phyloP scores from a whole-genome alignment of 2,113 vertebrate species.

The Gasterosteus aculeatus region DNA sequence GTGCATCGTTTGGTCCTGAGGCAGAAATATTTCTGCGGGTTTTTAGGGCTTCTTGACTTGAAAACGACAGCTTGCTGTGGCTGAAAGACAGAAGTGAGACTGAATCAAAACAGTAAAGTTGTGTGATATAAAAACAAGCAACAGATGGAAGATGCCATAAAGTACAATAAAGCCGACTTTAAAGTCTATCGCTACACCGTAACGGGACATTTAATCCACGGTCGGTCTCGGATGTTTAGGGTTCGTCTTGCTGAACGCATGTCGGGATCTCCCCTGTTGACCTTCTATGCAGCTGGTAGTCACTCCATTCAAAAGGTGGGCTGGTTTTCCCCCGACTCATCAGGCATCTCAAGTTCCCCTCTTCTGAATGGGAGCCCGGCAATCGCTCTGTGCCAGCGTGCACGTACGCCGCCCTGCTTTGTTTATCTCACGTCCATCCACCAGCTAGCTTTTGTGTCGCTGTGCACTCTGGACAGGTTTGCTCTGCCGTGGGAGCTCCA shows the following conservation, averaged over 20 bases:
- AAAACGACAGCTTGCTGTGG: neutral
- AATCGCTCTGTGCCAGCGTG: constrained; percentile 44
- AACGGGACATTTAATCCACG: neutral
- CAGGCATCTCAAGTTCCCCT: constrained; percentile 47
- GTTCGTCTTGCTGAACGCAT: neutral
- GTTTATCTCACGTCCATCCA: constrained; percentile 54
- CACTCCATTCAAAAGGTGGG: neutral
- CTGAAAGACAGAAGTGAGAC: neutral
- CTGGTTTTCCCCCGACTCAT: constrained; percentile 50
- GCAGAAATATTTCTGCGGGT: neutral
- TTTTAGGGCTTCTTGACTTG: neutral
- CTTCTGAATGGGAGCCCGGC: constrained; percentile 43
- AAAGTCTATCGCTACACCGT: neutral
- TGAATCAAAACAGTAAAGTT: neutral
- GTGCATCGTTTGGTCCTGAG: neutral
- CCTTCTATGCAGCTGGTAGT: constrained; percentile 6
- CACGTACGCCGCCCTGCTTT: constrained; percentile 68
- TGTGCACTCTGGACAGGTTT: constrained; percentile 17
- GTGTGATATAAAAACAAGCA: neutral
- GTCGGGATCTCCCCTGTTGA: neutral
- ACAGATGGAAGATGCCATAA: neutral
- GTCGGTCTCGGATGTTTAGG: neutral
- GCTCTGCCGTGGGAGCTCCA: constrained; percentile 12
- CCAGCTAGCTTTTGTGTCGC: constrained; percentile 57
- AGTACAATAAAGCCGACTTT: neutral